phyloP scores from a whole-genome alignment of 2,888 invertebrate genomes.

The Polymixis lichenea region DNA sequence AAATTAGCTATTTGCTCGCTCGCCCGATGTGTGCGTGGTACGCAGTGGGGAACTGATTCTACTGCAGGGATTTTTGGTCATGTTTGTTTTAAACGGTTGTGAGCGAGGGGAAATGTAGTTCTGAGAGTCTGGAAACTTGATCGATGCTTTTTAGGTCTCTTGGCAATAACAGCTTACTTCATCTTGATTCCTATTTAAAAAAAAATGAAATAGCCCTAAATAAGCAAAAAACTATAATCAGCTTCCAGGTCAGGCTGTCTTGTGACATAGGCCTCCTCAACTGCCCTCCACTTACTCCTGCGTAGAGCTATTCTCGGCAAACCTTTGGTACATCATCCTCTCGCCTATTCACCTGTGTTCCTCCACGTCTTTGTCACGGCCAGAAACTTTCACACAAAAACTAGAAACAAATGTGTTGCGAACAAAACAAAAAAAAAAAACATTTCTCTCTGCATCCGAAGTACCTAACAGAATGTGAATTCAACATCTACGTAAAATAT shows the following conservation, averaged over 20 bases:
- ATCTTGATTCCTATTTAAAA: not conserved
- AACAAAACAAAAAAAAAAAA: slow-evolving; percentile 38
- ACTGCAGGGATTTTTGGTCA: slow-evolving; percentile 9
- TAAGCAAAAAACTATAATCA: too few relatives aligned
- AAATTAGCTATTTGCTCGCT: slow-evolving; percentile 55
- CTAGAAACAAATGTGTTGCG: not conserved
- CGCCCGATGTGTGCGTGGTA: slow-evolving; percentile 37
- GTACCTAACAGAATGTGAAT: slow-evolving; percentile 35
- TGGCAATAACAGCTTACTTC: not conserved
- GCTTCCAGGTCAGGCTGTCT: too few relatives aligned
- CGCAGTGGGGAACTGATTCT: slow-evolving; percentile 24
- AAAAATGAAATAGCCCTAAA: too few relatives aligned
- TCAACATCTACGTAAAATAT: slow-evolving; percentile 50
- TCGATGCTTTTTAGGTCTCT: not conserved
- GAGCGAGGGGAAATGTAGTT: not conserved
- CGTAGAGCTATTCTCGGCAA: too few relatives aligned
- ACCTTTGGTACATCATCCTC: too few relatives aligned
- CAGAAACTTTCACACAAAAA: not conserved
- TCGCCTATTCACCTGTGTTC: too few relatives aligned
- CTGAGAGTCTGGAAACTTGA: not conserved
- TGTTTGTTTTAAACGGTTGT: slow-evolving; percentile 3
- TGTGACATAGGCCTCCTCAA: too few relatives aligned
- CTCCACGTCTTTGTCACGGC: too few relatives aligned
- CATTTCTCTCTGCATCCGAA: slow-evolving; percentile 3
- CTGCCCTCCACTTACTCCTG: too few relatives aligned